Evolutionary conservation across 2,888 invertebrate species (phyloP), one percentile per base, ranked within the genome.

Genomic region (Luffia ferchaultella): DNA sequence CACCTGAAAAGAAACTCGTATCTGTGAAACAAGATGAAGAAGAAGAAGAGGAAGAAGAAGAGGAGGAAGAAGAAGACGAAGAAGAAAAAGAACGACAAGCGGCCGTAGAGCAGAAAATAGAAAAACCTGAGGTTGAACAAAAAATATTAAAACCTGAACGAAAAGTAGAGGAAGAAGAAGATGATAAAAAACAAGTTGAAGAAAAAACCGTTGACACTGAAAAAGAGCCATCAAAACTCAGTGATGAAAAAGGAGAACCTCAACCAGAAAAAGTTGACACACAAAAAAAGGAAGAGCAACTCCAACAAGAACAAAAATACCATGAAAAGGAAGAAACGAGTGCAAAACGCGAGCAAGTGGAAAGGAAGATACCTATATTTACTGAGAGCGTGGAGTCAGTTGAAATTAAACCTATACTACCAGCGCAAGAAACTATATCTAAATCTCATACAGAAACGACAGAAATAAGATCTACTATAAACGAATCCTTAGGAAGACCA

Each of bases 371-470:
- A 18, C 49, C 45, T 16, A 30, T 43, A 18, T 42, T 40, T 18
- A 41, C 46, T 3, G 20, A 49, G 18, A 42, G 42, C 1, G 43
- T 43, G 15, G 43, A 42, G 12, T 49, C 49, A 19, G 65, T 82
- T 42, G 83, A 83, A 65, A 83, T 84, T 18, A 84, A 82, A 54
- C 82, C 84, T 1, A 79, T 83, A 46, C 73, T 74, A 16, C 67
- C 73, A 46, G 63, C 67, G 9, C 60, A 65, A n/a, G 73, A 73
- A 58, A 61, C 73, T 2, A 65, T 78, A 42, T 73, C 75, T 5
- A 82, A 77, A 60, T 65, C 76, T 9, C 73, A 70, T 18, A 68
- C 71, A 48, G 70, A 75, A 57, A 76, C 67, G 41, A 82, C 82
- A 20, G 79, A 82, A 72, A 80, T 79, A 2, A 74, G 73, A 18